phyloP scores from a whole-genome alignment of 2,113 vertebrate species.

The Prietella phreatophila region DNA sequence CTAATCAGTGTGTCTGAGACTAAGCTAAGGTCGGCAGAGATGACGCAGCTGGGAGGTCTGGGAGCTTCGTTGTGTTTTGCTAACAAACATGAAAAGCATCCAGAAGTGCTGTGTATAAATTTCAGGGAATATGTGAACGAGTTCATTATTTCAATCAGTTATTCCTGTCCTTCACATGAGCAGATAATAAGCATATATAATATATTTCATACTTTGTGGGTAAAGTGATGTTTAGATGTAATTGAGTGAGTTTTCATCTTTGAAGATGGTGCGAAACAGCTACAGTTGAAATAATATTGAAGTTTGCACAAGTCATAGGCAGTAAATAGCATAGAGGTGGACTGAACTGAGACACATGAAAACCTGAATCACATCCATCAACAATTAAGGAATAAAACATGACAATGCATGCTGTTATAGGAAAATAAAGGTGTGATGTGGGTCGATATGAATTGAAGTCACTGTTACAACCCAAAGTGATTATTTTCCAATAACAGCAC shows the following conservation, averaged over 20 bases:
- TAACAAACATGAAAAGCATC: conserved; percentile 27
- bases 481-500: background rate
- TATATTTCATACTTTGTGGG: background rate
- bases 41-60: conserved; percentile 23
- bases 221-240: background rate
- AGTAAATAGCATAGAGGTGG: background rate
- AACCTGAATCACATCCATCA: background rate
- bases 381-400: background rate
- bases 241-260: background rate
- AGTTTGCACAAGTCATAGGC: background rate
- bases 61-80: conserved; percentile 20
- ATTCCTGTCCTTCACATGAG: background rate
- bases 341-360: background rate
- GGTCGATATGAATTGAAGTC: background rate
- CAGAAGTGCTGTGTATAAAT: background rate
- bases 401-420: background rate
- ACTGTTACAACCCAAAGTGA: background rate
- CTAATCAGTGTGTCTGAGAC: conserved; percentile 25
- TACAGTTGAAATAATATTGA: background rate
- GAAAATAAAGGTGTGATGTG: background rate
- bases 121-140: background rate
- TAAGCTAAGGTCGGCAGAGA: conserved; percentile 14
- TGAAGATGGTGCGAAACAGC: background rate
- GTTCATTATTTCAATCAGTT: background rate
- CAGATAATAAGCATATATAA: background rate